Evolutionary conservation across 2,888 invertebrate genomes (phyloP), one percentile per base, ranked within the genome.

Genomic region (Siphlonurus alternatus): DNA sequence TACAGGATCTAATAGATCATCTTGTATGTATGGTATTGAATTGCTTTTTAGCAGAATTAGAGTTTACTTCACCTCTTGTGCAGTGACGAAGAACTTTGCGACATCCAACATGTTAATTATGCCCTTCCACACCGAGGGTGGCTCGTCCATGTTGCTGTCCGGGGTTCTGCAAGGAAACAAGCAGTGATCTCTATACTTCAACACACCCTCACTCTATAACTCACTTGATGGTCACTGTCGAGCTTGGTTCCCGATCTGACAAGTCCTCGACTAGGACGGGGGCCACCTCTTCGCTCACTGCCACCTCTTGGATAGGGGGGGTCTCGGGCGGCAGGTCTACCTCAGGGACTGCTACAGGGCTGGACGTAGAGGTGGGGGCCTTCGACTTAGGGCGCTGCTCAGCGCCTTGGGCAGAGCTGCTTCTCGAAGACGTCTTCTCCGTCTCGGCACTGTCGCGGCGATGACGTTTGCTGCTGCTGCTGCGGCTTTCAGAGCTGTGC

Each of bases 91-190:
- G 72, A 94, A 93, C 70, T 90, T 86, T 0, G 93, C 89, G 0
- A 94, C 90, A 72, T 95, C 95, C 3, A 89, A 86, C 92, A 94
- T 94, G 71, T 86, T 88, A 5, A 95, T 85, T 68, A 84, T 86
- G 1, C 95, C 95, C 66, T 85, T 86, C 92, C 92, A 93, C 25
- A 87, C 80, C 0, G 81, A 79, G 0, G 79, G 77, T 10, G 64
- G 66, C 74, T 0, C 79, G 73, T 65, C 74, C 74, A 5, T 79
- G 23, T 60, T 56, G 20, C 54, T 65, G 19, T 65, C 65, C 23
- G 65, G 65, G 10, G 65, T 65, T 23, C 65, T 65, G 20, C 59
- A 23, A 61, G 53, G 10, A 1, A 61, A 61, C n/a, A 15, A n/a
- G 3, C n/a, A n/a, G n/a, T n/a, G n/a, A n/a, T n/a, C n/a, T n/a